These are phyloP conservation scores for Dinoponera quadriceps DNA, from an alignment of 1,140 invertebrate species.

Conservation along the genomic window DNA sequence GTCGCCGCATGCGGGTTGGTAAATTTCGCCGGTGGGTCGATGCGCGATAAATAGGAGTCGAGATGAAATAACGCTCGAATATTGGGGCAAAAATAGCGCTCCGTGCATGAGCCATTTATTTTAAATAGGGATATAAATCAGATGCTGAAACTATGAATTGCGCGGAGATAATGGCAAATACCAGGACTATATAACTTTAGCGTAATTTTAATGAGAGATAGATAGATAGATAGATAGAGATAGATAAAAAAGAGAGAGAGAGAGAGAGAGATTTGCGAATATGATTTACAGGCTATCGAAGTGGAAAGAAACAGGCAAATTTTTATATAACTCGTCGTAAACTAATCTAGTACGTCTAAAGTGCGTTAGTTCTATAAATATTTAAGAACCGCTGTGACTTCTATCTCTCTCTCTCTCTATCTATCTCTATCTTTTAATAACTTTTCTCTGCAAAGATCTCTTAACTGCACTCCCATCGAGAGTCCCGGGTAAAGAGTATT, in stretches of 20 bases:
- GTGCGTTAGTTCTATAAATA: too few relatives aligned
- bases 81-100: not conserved
- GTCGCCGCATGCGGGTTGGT: slow-evolving; percentile 15
- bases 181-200: not conserved
- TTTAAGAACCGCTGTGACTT: too few relatives aligned
- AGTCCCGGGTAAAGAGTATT: not conserved
- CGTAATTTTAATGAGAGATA: too few relatives aligned
- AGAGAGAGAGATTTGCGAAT: too few relatives aligned
- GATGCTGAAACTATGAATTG: slow-evolving; percentile 6
- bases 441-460: not conserved
- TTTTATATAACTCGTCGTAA: too few relatives aligned
- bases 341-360: too few relatives aligned
- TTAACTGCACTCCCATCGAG: not conserved
- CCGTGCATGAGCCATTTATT: slow-evolving; percentile 31
- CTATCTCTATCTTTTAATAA: too few relatives aligned
- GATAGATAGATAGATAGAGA: too few relatives aligned
- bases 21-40: slow-evolving; percentile 27
- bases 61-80: slow-evolving; percentile 47
- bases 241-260: too few relatives aligned
- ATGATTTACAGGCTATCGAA: too few relatives aligned
- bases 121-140: slow-evolving; percentile 20
- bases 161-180: not conserved
- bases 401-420: too few relatives aligned
- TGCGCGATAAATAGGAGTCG: slow-evolving; percentile 37
- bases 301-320: too few relatives aligned